These are phyloP conservation scores for Lamellibrachia columna DNA, from an alignment of 2,888 invertebrate genomes.

Conservation along the genomic window DNA sequence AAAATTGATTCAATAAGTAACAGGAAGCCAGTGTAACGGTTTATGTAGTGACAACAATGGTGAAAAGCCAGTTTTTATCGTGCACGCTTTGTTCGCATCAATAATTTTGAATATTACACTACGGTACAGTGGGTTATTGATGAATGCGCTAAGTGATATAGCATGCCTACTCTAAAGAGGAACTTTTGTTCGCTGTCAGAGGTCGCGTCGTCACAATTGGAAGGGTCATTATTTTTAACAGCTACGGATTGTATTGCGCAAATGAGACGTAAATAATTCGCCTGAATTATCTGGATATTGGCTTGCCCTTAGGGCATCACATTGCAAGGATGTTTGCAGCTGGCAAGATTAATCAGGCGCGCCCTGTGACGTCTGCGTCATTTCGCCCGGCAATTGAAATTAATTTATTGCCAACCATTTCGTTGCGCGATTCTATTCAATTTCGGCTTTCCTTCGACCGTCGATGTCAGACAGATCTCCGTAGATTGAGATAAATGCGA, in stretches of 20 bases:
- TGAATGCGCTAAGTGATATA: neutral
- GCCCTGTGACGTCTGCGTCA: neutral
- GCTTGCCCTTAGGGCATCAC: neutral
- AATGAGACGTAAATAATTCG: conserved; percentile 10
- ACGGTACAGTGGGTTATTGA: neutral
- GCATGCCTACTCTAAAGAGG: neutral
- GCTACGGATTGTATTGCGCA: neutral
- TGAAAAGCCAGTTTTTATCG: neutral
- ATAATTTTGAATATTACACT: neutral
- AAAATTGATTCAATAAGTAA: too few species aligned
- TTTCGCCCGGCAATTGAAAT: neutral
- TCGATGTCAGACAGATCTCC: neutral
- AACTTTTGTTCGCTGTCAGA: neutral
- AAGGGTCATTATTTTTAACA: conserved; percentile 13
- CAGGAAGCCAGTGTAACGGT: too few species aligned
- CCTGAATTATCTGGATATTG: neutral
- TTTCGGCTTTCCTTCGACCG: neutral
- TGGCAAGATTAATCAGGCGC: neutral
- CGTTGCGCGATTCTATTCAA: neutral
- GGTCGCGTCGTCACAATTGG: conserved; percentile 3
- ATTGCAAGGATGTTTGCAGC: neutral
- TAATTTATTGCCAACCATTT: neutral
- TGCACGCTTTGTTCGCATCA: neutral
- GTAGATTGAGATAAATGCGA: neutral
- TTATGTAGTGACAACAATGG: neutral